These are phyloP conservation scores for Agonopterix alstromeriana DNA, from an alignment of 2,888 invertebrate species.

Conservation along the genomic window DNA sequence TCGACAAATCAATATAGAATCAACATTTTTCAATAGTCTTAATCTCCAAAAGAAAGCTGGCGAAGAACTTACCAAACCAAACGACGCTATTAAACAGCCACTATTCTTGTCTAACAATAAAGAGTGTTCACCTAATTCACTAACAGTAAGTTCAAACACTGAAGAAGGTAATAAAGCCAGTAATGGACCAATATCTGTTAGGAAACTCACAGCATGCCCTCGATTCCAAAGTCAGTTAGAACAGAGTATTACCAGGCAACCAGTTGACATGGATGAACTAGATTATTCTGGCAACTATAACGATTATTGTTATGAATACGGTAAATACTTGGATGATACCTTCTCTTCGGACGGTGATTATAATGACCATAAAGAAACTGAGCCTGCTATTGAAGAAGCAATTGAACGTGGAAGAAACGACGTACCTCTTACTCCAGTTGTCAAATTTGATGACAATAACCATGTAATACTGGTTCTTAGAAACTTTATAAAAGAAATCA, in stretches of 20 bases:
- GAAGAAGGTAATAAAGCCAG: not conserved
- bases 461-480: conserved; percentile 1
- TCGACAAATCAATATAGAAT: conserved; percentile 11
- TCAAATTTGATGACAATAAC: conserved; percentile 3
- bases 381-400: conserved; percentile 1
- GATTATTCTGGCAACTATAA: conserved; percentile 9
- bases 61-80: too few species aligned
- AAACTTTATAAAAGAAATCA: conserved; percentile 19
- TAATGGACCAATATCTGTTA: conserved; percentile 27
- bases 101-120: too few species aligned
- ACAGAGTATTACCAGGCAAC: not conserved
- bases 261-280: conserved; percentile 7
- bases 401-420: not conserved
- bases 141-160: not conserved
- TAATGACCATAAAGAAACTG: conserved; percentile 2
- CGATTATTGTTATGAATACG: conserved; percentile 7
- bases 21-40: conserved; percentile 15
- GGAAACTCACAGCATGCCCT: conserved; percentile 30
- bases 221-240: conserved; percentile 23
- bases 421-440: too few species aligned
- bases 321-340: not conserved
- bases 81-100: too few species aligned
- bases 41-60: conserved; percentile 13
- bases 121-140: too few species aligned
- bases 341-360: not conserved